Conservation (phyloP, 2,888 invertebrate genomes). For the Chaitophorus viminalis region DNA sequence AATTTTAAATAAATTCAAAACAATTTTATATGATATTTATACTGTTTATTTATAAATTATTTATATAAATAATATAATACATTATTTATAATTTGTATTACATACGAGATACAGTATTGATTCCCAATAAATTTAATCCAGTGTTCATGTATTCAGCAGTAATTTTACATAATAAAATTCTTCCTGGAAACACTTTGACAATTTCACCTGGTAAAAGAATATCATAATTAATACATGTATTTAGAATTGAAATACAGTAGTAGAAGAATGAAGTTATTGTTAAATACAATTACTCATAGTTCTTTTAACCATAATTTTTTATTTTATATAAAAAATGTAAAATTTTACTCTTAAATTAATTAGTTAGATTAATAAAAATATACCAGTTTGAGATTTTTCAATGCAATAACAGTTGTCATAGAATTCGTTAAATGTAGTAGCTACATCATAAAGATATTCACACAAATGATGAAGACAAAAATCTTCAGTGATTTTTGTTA, state of each 20-base stretch:
- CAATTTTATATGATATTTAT: too few relatives aligned
- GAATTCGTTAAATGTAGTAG: constrained; percentile 94
- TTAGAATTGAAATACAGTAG: too few relatives aligned
- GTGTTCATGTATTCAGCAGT: constrained; percentile 87
- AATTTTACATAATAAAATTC: constrained; percentile 91
- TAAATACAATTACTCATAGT: too few relatives aligned
- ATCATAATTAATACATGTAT: neutral
- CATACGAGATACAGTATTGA: constrained; percentile 92
- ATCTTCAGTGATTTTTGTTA: constrained; percentile 84
- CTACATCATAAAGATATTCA: constrained; percentile 94
- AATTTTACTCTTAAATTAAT: neutral
- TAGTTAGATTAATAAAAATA: neutral
- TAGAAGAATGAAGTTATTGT: too few relatives aligned
- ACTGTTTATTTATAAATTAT: neutral
- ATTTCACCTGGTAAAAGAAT: constrained; percentile 74
- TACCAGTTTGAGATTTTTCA: constrained; percentile 75
- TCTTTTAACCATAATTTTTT: neutral
- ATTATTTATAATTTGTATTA: too few relatives aligned
- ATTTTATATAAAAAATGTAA: neutral
- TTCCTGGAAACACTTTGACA: constrained; percentile 82
- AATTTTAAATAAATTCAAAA: too few relatives aligned
- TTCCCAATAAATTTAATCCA: constrained; percentile 90
- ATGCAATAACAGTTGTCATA: constrained; percentile 98
- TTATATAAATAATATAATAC: too few relatives aligned
- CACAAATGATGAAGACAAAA: constrained; percentile 88